A percentile compares a stretch with the other conserved stretches of the same genome.
Conservation (phyloP, 1,140 invertebrate species). For the Achroia grisella region DNA sequence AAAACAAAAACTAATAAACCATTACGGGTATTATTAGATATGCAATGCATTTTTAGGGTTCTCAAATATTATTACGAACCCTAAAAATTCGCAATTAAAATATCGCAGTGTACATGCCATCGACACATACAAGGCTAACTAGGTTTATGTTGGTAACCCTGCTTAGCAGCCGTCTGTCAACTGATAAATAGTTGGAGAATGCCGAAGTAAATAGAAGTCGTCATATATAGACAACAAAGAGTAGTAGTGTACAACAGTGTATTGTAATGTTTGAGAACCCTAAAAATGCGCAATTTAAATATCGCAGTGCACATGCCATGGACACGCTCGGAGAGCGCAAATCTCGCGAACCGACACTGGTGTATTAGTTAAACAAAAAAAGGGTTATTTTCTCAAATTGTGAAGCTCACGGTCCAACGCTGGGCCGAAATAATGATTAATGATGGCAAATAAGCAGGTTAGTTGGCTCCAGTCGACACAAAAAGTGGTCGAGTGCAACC, state of each 20-base stretch:
- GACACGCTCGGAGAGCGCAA: constrained; percentile 20
- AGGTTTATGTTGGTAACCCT: too few relatives aligned
- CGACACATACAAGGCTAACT: too few relatives aligned
- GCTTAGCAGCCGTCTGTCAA: too few relatives aligned
- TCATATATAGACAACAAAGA: too few relatives aligned
- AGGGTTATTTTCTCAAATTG: constrained; percentile 69
- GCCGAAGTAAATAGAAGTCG: too few relatives aligned
- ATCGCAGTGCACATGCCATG: constrained; percentile 17
- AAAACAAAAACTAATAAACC: too few relatives aligned
- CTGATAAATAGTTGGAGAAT: too few relatives aligned
- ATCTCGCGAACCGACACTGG: constrained; percentile 16
- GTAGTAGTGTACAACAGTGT: too few relatives aligned
- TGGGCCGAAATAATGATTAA: constrained; percentile 71
- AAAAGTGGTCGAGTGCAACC: constrained; percentile 40
- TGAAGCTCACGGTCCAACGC: constrained; percentile 36
- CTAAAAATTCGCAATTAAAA: constrained; percentile 21
- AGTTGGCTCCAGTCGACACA: constrained; percentile 27
- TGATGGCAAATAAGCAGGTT: constrained; percentile 70
- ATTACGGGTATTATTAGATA: too few relatives aligned
- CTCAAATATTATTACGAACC: neutral
- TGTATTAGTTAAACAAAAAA: constrained; percentile 49
- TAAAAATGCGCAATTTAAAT: constrained; percentile 24
- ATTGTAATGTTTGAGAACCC: neutral
- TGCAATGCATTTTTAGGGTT: neutral
- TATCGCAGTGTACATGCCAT: constrained; percentile 18